Evolutionary conservation across 2,888 invertebrate genomes (phyloP).

Genomic region (Dasysyrphus albostriatus): DNA sequence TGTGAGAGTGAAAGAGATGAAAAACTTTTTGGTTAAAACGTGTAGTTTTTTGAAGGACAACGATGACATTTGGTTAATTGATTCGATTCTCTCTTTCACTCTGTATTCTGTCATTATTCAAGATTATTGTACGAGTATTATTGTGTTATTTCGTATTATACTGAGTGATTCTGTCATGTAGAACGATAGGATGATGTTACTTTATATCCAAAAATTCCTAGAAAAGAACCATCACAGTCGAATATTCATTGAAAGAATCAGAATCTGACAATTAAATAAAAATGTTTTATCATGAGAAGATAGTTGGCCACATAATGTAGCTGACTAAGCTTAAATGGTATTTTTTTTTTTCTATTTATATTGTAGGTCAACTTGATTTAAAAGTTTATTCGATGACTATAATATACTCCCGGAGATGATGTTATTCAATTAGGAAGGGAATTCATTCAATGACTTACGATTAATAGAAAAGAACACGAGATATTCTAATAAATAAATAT

Average conservation of each 20-base stretch:
- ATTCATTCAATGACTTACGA: slow-evolving; percentile 61
- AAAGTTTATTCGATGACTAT: slow-evolving; percentile 48
- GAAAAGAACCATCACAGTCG: slow-evolving; percentile 1
- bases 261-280: slow-evolving; percentile 32
- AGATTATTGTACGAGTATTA: not conserved
- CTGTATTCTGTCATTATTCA: not conserved
- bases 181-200: slow-evolving; percentile 22
- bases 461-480: slow-evolving; percentile 61
- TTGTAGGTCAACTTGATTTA: slow-evolving; percentile 73
- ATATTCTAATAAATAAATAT: slow-evolving; percentile 25
- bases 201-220: not conserved
- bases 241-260: not conserved
- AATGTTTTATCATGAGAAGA: not conserved
- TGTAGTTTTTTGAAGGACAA: slow-evolving; percentile 62
- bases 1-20: slow-evolving; percentile 20
- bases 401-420: slow-evolving; percentile 40
- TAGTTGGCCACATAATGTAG: not conserved
- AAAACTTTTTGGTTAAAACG: slow-evolving; percentile 29
- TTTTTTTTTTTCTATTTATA: not conserved
- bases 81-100: slow-evolving; percentile 48
- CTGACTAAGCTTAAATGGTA: slow-evolving; percentile 20
- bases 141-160: not conserved
- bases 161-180: slow-evolving; percentile 42
- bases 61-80: slow-evolving; percentile 67
- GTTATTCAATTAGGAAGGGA: slow-evolving; percentile 67